Conservation (phyloP, 2,888 invertebrate genomes). For the Ernsta delagoae region DNA sequence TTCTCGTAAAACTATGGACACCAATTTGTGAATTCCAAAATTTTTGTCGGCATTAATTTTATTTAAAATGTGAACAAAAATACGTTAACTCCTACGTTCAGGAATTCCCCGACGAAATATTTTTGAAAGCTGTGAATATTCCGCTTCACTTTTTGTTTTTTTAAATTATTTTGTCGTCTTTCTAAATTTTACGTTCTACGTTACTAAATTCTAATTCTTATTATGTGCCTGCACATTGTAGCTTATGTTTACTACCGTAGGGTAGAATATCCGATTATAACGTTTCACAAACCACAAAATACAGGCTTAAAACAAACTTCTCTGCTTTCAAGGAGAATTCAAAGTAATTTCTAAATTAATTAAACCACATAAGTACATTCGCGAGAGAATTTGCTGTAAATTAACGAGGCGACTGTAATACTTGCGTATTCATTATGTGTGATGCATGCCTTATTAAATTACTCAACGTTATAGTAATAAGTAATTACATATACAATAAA, state of each 20-base stretch:
- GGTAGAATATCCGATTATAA: background rate
- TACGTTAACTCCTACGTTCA: too few relatives aligned
- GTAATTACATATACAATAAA: too few relatives aligned
- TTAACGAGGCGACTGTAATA: background rate
- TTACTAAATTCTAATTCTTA: too few relatives aligned
- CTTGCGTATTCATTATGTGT: background rate
- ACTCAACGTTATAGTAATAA: too few relatives aligned
- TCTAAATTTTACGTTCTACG: too few relatives aligned
- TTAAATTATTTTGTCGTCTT: too few relatives aligned
- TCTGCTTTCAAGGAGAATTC: background rate
- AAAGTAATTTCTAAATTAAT: conserved; percentile 8
- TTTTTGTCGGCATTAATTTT: background rate
- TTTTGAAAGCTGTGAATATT: background rate
- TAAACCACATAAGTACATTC: background rate
- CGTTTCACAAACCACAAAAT: background rate
- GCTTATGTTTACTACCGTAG: background rate
- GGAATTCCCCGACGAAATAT: background rate
- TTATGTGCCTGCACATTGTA: too few relatives aligned
- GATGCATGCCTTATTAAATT: too few relatives aligned
- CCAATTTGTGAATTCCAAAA: background rate
- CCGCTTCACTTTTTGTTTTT: background rate
- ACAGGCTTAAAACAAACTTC: background rate
- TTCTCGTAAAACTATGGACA: background rate
- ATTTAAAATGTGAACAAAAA: conserved; percentile 1
- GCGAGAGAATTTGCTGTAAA: background rate